Conservation (phyloP, 1,140 invertebrate species). For the Drosophila sturtevanti region DNA sequence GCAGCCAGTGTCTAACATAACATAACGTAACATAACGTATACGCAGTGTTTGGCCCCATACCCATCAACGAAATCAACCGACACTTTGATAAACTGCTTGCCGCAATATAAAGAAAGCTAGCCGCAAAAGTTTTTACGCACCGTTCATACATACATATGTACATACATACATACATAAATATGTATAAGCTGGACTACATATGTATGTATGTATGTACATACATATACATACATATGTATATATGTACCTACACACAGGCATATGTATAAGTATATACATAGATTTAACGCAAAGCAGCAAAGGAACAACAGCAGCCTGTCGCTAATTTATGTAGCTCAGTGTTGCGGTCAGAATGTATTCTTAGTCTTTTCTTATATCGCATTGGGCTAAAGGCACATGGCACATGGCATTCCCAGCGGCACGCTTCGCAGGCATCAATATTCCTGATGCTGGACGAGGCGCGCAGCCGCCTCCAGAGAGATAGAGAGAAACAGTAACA, state of each 20-base stretch:
- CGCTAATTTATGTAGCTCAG: slow-evolving; percentile 60
- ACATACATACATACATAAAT: too few species aligned
- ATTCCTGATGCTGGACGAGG: slow-evolving; percentile 60
- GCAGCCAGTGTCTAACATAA: slow-evolving; percentile 30
- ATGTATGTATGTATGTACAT: neutral
- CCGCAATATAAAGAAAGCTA: slow-evolving; percentile 46
- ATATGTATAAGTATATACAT: neutral
- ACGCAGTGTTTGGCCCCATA: slow-evolving; percentile 41
- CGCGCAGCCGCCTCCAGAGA: slow-evolving; percentile 52
- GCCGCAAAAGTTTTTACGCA: slow-evolving; percentile 53
- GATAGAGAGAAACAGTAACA: slow-evolving; percentile 14
- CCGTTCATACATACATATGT: neutral
- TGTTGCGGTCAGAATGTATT: slow-evolving; percentile 32
- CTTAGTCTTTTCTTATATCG: neutral
- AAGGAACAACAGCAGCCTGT: slow-evolving; percentile 38
- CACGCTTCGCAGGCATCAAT: slow-evolving; percentile 67
- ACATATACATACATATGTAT: neutral
- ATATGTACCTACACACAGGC: neutral
- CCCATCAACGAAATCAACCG: neutral
- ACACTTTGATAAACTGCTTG: slow-evolving; percentile 70
- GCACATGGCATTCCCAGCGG: slow-evolving; percentile 68
- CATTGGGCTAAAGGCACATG: slow-evolving; percentile 32
- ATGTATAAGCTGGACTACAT: too few species aligned
- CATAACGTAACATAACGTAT: slow-evolving; percentile 19
- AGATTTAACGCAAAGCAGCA: slow-evolving; percentile 34